Evolutionary conservation across 2,113 vertebrate species (phyloP).

Genomic region (Felis chaus): DNA sequence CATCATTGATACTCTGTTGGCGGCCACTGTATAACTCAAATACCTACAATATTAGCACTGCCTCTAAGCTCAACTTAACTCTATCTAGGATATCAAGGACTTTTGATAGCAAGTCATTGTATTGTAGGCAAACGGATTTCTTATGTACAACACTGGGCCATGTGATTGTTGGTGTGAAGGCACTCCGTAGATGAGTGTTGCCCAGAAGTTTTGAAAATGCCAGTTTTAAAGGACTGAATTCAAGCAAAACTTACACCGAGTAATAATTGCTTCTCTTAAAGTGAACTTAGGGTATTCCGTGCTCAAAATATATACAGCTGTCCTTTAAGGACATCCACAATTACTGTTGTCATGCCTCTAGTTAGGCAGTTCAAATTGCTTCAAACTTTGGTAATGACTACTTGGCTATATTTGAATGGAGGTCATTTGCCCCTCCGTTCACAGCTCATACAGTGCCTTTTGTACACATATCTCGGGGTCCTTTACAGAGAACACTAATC

Average conservation of each 20-base stretch:
- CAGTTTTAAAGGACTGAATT: slow-evolving; percentile 58
- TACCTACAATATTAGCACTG: neutral
- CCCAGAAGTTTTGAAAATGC: slow-evolving; percentile 59
- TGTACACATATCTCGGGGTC: slow-evolving; percentile 79
- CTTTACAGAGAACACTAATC: slow-evolving; percentile 87
- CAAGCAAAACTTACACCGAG: slow-evolving; percentile 53
- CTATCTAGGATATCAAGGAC: neutral
- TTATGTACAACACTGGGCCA: neutral
- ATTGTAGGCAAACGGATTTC: neutral
- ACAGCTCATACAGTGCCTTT: slow-evolving; percentile 78
- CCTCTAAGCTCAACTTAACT: neutral
- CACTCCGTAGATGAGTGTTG: neutral
- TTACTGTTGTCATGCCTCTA: slow-evolving; percentile 83
- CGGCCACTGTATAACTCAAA: neutral
- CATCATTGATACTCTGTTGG: neutral
- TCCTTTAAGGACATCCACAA: slow-evolving; percentile 83
- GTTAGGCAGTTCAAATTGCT: slow-evolving; percentile 85
- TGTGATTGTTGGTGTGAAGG: neutral
- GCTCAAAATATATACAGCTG: slow-evolving; percentile 81
- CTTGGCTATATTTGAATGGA: slow-evolving; percentile 86
- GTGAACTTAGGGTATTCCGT: slow-evolving; percentile 77
- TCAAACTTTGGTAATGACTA: slow-evolving; percentile 87
- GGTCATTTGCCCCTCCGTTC: slow-evolving; percentile 82
- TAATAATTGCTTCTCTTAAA: slow-evolving; percentile 74
- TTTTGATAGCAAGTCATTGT: slow-evolving; percentile 32